A percentile compares a stretch with the other conserved stretches of the same genome.
phyloP scores from a whole-genome alignment of 2,888 invertebrate genomes.

The Harpalus rufipes region DNA sequence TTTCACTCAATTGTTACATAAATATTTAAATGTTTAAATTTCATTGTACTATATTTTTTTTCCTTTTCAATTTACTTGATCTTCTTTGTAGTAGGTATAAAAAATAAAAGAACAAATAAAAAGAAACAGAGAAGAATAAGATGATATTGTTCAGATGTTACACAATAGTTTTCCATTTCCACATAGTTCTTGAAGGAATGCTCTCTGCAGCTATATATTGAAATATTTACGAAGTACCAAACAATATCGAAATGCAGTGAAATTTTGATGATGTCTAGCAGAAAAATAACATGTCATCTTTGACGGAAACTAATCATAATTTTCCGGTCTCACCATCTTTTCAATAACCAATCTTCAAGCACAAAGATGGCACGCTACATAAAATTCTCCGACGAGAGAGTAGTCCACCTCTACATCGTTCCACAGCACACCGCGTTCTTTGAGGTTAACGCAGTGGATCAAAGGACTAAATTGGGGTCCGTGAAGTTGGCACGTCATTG shows the following conservation, averaged over 20 bases:
- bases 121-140: background rate
- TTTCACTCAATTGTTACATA: no score
- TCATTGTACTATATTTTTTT: no score
- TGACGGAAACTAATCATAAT: constrained; percentile 44
- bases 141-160: background rate
- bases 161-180: background rate
- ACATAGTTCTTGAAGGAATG: background rate
- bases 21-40: no score
- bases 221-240: constrained; percentile 10
- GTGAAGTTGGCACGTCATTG: no score
- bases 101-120: no score
- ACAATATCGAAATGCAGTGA: constrained; percentile 18
- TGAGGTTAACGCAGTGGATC: constrained; percentile 70
- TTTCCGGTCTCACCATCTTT: constrained; percentile 45
- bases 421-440: constrained; percentile 64
- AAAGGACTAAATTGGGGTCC: constrained; percentile 70
- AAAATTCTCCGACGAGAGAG: constrained; percentile 48
- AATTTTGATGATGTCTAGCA: constrained; percentile 39
- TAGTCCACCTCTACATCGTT: background rate
- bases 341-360: constrained; percentile 54
- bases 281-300: constrained; percentile 45
- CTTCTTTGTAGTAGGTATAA: no score
- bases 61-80: no score
- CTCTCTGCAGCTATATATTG: background rate
- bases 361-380: constrained; percentile 64